Conservation (phyloP, 2,113 vertebrate species). For the Pygoscelis adeliae region DNA sequence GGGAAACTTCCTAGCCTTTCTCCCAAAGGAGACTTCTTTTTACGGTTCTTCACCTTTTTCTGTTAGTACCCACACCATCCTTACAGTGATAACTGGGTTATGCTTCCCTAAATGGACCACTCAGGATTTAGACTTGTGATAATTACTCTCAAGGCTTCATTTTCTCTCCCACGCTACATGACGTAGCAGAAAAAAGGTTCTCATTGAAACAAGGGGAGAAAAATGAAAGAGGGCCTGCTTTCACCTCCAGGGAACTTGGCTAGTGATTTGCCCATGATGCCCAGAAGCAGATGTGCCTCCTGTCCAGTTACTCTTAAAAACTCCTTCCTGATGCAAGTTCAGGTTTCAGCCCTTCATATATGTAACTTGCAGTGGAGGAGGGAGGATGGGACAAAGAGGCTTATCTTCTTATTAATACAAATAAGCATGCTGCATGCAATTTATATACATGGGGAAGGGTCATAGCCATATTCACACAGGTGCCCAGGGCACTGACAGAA, state of each 20-base stretch:
- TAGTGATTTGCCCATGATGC: neutral
- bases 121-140: neutral
- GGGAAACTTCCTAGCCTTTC: neutral
- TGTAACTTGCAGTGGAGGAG: neutral
- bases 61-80: neutral
- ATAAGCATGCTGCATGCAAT: neutral
- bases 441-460: neutral
- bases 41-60: neutral
- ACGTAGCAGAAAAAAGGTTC: neutral
- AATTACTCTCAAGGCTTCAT: neutral
- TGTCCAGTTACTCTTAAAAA: neutral
- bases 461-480: neutral
- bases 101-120: neutral
- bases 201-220: neutral
- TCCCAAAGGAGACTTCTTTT: neutral
- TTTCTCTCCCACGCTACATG: neutral
- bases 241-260: neutral
- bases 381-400: neutral
- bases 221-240: neutral
- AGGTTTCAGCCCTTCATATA: neutral
- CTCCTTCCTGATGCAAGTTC: neutral
- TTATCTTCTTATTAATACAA: neutral
- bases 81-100: neutral
- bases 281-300: neutral
- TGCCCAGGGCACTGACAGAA: neutral